Percentiles rank a stretch among this genome's conserved stretches.
These are phyloP conservation scores for Pithys albifrons DNA, from an alignment of 2,113 vertebrate genomes.

Conservation along the genomic window DNA sequence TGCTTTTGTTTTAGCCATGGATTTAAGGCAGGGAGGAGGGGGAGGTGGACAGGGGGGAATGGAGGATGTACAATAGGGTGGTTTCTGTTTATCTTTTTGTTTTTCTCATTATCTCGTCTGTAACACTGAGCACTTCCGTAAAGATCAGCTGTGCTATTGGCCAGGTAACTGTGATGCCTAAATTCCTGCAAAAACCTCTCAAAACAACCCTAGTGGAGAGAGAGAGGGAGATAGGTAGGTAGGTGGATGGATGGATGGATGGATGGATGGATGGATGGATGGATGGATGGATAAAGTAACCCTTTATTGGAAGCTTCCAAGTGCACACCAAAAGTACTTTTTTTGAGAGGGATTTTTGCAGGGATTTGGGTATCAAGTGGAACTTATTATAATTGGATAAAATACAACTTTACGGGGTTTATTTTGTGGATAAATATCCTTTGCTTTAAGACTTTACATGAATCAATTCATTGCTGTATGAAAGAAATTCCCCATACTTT, in stretches of 20 bases:
- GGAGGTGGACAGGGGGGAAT: neutral
- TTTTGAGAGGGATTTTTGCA: too few species aligned
- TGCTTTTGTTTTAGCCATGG: slow-evolving; percentile 23
- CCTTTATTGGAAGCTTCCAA: too few species aligned
- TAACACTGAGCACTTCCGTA: neutral
- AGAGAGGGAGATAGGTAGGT: too few species aligned
- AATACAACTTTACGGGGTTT: neutral
- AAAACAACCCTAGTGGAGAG: too few species aligned
- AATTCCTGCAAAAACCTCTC: too few species aligned
- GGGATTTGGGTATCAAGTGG: too few species aligned
- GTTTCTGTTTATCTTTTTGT: slow-evolving; percentile 6
- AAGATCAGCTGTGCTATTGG: neutral
- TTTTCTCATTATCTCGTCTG: slow-evolving; percentile 6
- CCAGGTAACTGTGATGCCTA: neutral
- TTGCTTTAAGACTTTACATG: neutral
- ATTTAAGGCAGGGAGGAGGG: neutral
- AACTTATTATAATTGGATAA: neutral
- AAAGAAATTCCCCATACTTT: neutral
- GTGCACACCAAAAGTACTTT: too few species aligned
- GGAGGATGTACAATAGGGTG: neutral
- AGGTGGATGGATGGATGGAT: too few species aligned
- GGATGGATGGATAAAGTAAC: too few species aligned
- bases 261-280: too few species aligned
- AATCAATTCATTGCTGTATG: neutral
- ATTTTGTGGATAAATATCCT: neutral